Evolutionary conservation across 2,797 vertebrate species (phyloP).

Genomic region (Enteromius fasciolatus): DNA sequence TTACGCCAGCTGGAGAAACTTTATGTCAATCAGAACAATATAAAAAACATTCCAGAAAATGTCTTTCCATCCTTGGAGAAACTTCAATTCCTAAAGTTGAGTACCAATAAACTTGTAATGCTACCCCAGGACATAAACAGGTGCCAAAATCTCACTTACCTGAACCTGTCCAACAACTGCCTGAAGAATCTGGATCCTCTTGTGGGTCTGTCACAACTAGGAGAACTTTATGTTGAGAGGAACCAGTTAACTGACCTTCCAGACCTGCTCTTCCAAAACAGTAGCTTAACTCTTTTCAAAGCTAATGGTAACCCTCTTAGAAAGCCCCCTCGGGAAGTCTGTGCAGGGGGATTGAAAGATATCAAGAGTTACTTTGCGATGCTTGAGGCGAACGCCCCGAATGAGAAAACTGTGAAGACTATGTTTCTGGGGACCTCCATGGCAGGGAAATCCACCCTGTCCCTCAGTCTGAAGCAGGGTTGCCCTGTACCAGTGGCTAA

Average conservation of each 20-base stretch:
- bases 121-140: slow-evolving; percentile 73
- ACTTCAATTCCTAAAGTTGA: slow-evolving; percentile 73
- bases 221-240: slow-evolving; percentile 73
- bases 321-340: slow-evolving; percentile 76
- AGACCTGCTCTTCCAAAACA: slow-evolving; percentile 66
- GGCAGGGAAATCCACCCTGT: slow-evolving; percentile 80
- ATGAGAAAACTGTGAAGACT: slow-evolving; percentile 74
- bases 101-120: slow-evolving; percentile 69
- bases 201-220: slow-evolving; percentile 65
- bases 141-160: slow-evolving; percentile 71
- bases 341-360: slow-evolving; percentile 73
- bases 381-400: slow-evolving; percentile 66
- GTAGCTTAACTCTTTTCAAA: slow-evolving; percentile 67
- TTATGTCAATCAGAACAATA: slow-evolving; percentile 79
- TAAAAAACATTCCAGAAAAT: slow-evolving; percentile 67
- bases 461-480: slow-evolving; percentile 71
- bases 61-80: slow-evolving; percentile 70
- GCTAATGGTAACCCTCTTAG: slow-evolving; percentile 72
- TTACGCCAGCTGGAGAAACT: slow-evolving; percentile 72
- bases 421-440: slow-evolving; percentile 80
- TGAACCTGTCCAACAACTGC: slow-evolving; percentile 77
- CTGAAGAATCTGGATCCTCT: slow-evolving; percentile 67
- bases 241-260: slow-evolving; percentile 75
- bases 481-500: slow-evolving; percentile 61
- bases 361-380: slow-evolving; percentile 76